Base-by-base conservation (phyloP, 2,888 invertebrate species). In the Oxyscelio sp. region DNA sequence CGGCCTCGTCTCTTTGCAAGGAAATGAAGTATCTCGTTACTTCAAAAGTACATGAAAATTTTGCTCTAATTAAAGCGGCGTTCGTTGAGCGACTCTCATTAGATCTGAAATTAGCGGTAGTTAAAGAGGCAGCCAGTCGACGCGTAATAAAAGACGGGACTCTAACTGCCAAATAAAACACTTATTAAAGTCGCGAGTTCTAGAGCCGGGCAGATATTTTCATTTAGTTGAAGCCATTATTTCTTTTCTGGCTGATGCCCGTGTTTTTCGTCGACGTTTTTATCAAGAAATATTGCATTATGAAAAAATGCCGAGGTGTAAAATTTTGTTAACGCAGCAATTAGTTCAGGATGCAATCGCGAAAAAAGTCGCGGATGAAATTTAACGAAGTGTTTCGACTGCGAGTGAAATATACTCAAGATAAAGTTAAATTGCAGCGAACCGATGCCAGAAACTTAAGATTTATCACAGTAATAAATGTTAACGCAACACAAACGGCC, bases 391-490 rank as follows among this genome's bases (percentile, higher is more conserved):
- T n/a, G n/a, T n/a, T n/a, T n/a, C n/a, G n/a, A n/a, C n/a, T n/a
- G n/a, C n/a, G n/a, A n/a, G n/a, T n/a, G n/a, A n/a, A n/a, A n/a
- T n/a, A n/a, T n/a, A n/a, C n/a, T n/a, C n/a, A n/a, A n/a, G n/a
- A n/a, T n/a, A n/a, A n/a, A n/a, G n/a, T n/a, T n/a, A n/a, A n/a
- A n/a, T n/a, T n/a, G n/a, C n/a, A n/a, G n/a, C n/a, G n/a, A n/a
- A n/a, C n/a, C n/a, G n/a, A n/a, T n/a, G n/a, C n/a, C 6, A 50
- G 43, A 24, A 77, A 31, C 45, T 66, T 66, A 1, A 40, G 45
- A 77, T 77, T 77, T 77, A 77, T 77, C 56, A 24, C 66, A 27
- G 50, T 40, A 40, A 68, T 66, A 77, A 77, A 77, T 38, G 19
- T 31, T n/a, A 50, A 22, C 40, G 31, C n/a, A 48, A 52, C 22